Evolutionary conservation across 2,113 vertebrate genomes (phyloP).

Genomic region (Xenopus tropicalis): UCB_Xtro_10.0 CM004447.2:82918501-82919000

Average conservation of each 20-base stretch:
- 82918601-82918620: slow-evolving; percentile 6
- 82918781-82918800: slow-evolving; percentile 12
- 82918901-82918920: slow-evolving; percentile 20
- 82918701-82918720: not conserved
- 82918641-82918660: slow-evolving; percentile 3
- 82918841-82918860: slow-evolving; percentile 8
- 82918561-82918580: slow-evolving; percentile 8
- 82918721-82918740: slow-evolving; percentile 1
- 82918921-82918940: slow-evolving; percentile 19
- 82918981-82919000: slow-evolving; percentile 46
- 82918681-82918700: slow-evolving; percentile 11
- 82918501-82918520: not conserved
- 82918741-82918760: not conserved
- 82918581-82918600: not conserved
- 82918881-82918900: slow-evolving; percentile 38
- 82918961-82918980: slow-evolving; percentile 37
- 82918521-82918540: slow-evolving; percentile 12
- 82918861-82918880: slow-evolving; percentile 29
- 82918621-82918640: not conserved
- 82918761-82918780: slow-evolving; percentile 4
- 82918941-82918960: slow-evolving; percentile 35
- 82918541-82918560: slow-evolving; percentile 22
- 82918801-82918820: not conserved
- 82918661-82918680: slow-evolving; percentile 9
- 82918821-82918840: slow-evolving; percentile 11